Evolutionary conservation across 2,113 vertebrate species (phyloP).

Genomic region (Menura novaehollandiae): DNA sequence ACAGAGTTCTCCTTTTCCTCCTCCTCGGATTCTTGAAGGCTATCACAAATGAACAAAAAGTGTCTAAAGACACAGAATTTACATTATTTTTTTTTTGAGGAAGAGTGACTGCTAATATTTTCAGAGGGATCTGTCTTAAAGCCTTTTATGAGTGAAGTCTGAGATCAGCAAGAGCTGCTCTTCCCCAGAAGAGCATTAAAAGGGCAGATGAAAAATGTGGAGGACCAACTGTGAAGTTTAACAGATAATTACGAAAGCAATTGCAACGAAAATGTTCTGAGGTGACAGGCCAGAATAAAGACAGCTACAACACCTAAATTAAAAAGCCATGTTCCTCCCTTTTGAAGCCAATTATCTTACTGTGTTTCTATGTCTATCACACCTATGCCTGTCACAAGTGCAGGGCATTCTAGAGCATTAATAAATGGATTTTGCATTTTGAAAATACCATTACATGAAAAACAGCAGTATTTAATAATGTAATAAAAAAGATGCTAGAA

Average conservation of each 20-base stretch:
- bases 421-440: background rate
- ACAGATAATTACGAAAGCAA: background rate
- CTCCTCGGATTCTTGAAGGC: background rate
- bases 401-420: background rate
- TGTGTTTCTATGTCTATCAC: background rate
- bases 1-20: background rate
- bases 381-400: background rate
- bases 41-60: background rate
- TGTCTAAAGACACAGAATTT: background rate
- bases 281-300: background rate
- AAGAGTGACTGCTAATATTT: background rate
- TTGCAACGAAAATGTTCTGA: background rate
- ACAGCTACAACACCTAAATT: background rate
- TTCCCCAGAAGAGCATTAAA: background rate
- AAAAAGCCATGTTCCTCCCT: background rate
- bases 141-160: background rate
- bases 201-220: background rate
- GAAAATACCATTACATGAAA: background rate
- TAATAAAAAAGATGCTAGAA: background rate
- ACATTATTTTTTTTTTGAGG: accelerated
- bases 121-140: background rate
- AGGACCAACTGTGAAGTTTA: background rate
- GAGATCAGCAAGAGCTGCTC: background rate
- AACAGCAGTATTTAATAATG: background rate
- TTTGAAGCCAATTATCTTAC: background rate